Conservation (phyloP, 2,888 invertebrate genomes). For the Machimus atricapillus region DNA sequence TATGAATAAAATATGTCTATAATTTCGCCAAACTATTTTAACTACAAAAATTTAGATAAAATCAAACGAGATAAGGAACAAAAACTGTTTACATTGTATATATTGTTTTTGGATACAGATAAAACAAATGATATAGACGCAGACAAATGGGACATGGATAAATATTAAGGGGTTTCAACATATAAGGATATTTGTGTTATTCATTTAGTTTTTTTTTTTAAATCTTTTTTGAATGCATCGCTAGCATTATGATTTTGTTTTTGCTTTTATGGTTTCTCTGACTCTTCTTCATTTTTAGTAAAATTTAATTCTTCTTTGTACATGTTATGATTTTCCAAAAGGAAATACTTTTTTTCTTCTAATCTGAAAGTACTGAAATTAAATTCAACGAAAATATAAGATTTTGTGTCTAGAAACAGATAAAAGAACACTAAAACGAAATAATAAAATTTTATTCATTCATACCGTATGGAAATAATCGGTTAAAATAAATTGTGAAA, state of each 20-base stretch:
- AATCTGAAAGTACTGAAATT: not conserved
- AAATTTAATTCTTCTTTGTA: conserved; percentile 55
- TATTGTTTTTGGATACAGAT: conserved; percentile 56
- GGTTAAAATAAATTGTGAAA: conserved; percentile 1
- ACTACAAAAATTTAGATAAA: conserved; percentile 20
- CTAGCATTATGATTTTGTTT: not conserved
- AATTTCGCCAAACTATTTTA: not conserved
- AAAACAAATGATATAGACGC: conserved; percentile 81
- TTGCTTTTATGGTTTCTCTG: conserved; percentile 27
- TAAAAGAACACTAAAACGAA: not conserved
- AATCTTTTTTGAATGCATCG: conserved; percentile 42
- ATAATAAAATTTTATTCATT: conserved; percentile 44
- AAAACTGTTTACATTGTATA: conserved; percentile 49
- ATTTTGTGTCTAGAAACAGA: conserved; percentile 34
- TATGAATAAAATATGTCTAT: not conserved
- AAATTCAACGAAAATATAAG: conserved; percentile 55
- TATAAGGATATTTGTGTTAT: conserved; percentile 55
- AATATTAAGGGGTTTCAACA: conserved; percentile 66
- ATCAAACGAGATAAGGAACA: not conserved
- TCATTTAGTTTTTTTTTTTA: conserved; percentile 46
- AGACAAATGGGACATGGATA: conserved; percentile 78
- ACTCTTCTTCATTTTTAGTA: conserved; percentile 51
- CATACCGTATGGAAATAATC: conserved; percentile 35
- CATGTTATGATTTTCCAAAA: not conserved
- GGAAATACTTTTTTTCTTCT: conserved; percentile 61